Evolutionary conservation across 2,888 invertebrate species (phyloP).

Genomic region (Netelia fuscicornis): DNA sequence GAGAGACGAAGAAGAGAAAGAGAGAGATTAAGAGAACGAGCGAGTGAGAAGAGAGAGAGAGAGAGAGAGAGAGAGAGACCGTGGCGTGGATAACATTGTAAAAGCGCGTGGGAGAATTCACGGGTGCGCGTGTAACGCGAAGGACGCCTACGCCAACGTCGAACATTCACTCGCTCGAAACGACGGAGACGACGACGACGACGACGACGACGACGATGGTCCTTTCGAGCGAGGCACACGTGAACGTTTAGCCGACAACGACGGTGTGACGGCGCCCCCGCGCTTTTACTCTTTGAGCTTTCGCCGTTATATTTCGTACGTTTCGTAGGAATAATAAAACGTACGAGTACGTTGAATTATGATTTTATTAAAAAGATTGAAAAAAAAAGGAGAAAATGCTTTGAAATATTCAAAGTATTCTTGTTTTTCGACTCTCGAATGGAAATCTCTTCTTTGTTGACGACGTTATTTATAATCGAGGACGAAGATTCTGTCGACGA

Average conservation of each 20-base stretch:
- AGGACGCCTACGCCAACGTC: conserved; percentile 16
- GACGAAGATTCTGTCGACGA: too few species aligned
- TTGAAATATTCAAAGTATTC: not conserved
- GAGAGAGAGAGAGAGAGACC: too few species aligned
- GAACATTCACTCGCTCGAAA: not conserved
- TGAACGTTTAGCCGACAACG: not conserved
- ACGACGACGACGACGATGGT: not conserved
- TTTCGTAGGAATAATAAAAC: not conserved
- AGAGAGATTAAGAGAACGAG: too few species aligned
- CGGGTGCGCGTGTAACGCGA: conserved; percentile 12
- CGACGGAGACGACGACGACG: not conserved
- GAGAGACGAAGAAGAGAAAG: not conserved
- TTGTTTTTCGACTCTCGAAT: not conserved
- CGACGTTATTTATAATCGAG: too few species aligned
- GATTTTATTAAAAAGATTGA: not conserved
- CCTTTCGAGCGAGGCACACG: not conserved
- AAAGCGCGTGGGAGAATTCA: conserved; percentile 27
- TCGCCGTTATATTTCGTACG: not conserved
- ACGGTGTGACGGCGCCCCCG: not conserved
- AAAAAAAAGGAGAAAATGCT: not conserved
- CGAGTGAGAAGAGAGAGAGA: not conserved
- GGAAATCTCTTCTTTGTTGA: too few species aligned
- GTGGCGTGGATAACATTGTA: not conserved
- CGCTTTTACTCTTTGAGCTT: not conserved
- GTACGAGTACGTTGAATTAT: not conserved